phyloP scores from a whole-genome alignment of 2,797 vertebrate genomes.

The Anas acuta region DNA sequence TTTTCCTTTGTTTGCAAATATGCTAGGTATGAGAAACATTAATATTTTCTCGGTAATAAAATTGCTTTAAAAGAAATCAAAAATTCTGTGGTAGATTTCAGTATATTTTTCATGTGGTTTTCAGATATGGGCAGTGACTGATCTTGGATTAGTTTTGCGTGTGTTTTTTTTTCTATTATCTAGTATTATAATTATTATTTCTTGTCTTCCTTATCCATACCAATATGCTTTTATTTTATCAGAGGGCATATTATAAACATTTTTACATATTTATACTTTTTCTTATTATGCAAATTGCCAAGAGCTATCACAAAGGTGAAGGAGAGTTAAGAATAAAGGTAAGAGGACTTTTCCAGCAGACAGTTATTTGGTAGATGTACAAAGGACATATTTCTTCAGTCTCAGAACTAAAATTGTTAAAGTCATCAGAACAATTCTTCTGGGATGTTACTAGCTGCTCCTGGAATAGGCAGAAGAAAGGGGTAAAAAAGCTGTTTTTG shows the following conservation, averaged over 20 bases:
- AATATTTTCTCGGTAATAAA: neutral
- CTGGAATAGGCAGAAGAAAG: neutral
- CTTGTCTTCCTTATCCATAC: constrained; percentile 42
- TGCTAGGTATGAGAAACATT: neutral
- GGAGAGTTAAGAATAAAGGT: constrained; percentile 68
- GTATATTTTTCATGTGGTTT: constrained; percentile 5
- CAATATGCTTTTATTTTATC: constrained; percentile 70
- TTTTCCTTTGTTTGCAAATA: constrained; percentile 6
- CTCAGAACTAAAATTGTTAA: constrained; percentile 28
- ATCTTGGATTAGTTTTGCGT: neutral
- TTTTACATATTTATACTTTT: constrained; percentile 70
- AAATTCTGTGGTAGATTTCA: neutral
- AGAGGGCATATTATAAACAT: constrained; percentile 68
- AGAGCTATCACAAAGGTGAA: constrained; percentile 61
- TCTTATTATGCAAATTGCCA: constrained; percentile 66
- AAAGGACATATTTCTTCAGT: constrained; percentile 32
- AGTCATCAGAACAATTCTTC: neutral
- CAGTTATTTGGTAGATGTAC: neutral
- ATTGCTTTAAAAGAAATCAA: neutral
- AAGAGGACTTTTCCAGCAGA: constrained; percentile 33
- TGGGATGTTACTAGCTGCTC: neutral
- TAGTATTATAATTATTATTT: constrained; percentile 58
- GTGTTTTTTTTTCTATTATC: neutral
- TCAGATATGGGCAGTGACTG: neutral
- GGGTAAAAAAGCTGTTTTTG: neutral